Evolutionary conservation across 2,888 invertebrate species (phyloP).

Genomic region (Cepaea hortensis): DNA sequence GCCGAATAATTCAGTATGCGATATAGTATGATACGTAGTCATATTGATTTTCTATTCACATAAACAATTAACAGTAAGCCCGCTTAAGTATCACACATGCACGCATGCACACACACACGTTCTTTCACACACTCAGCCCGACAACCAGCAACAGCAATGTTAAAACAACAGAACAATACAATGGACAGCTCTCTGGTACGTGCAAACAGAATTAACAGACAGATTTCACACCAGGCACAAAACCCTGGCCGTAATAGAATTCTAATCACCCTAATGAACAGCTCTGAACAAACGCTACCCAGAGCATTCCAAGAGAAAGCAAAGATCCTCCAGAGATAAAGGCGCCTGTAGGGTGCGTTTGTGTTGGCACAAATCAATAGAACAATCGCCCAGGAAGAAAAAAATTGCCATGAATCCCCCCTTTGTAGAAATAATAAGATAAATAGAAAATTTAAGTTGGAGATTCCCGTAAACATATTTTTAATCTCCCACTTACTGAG

Average conservation of each 20-base stretch:
- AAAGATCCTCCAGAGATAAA: slow-evolving; percentile 24
- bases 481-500: slow-evolving; percentile 6
- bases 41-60: too few species aligned
- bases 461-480: not conserved
- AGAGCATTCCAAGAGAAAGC: slow-evolving; percentile 16
- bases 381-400: slow-evolving; percentile 10
- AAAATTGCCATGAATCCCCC: slow-evolving; percentile 9
- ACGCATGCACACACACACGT: too few species aligned
- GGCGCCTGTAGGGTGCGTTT: slow-evolving; percentile 30
- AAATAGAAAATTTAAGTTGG: slow-evolving; percentile 26
- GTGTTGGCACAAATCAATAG: slow-evolving; percentile 27
- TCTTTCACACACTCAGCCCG: too few species aligned
- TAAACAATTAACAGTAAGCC: too few species aligned
- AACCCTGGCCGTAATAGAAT: slow-evolving; percentile 23
- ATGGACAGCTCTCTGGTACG: slow-evolving; percentile 2
- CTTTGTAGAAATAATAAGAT: slow-evolving; percentile 8
- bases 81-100: too few species aligned
- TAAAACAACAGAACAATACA: slow-evolving; percentile 18
- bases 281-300: slow-evolving; percentile 25
- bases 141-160: not conserved
- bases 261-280: slow-evolving; percentile 36
- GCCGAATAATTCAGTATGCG: too few species aligned
- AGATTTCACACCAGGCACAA: slow-evolving; percentile 35
- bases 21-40: too few species aligned
- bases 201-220: slow-evolving; percentile 21